Evolutionary conservation across 1,140 invertebrate genomes (phyloP).

Genomic region (Diabrotica virgifera): DNA sequence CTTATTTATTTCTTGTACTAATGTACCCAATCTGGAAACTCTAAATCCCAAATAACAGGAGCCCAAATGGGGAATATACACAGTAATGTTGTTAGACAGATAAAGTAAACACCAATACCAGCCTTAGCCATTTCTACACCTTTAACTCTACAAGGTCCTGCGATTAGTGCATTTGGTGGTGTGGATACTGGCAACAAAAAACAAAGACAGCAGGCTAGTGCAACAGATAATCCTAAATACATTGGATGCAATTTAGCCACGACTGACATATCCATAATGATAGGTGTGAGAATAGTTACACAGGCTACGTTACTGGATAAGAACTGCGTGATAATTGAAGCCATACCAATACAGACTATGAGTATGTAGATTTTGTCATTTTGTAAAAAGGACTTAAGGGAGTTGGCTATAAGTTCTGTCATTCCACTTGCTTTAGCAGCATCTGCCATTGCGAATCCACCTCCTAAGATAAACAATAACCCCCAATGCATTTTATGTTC

Average conservation of each 20-base stretch:
- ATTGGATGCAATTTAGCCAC: slow-evolving; percentile 69
- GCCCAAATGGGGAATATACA: slow-evolving; percentile 52
- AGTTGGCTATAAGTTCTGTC: slow-evolving; percentile 67
- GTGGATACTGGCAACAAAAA: slow-evolving; percentile 74
- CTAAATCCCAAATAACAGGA: slow-evolving; percentile 53
- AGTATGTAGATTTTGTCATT: slow-evolving; percentile 57
- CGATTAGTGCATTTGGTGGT: slow-evolving; percentile 91
- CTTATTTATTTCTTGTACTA: slow-evolving; percentile 3
- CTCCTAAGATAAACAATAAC: slow-evolving; percentile 67
- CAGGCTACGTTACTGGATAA: slow-evolving; percentile 77
- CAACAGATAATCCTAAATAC: slow-evolving; percentile 81
- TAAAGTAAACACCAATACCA: slow-evolving; percentile 45
- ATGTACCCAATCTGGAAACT: slow-evolving; percentile 53
- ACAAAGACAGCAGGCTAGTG: slow-evolving; percentile 74
- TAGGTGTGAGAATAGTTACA: slow-evolving; percentile 79
- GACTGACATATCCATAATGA: slow-evolving; percentile 66
- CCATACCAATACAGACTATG: slow-evolving; percentile 55
- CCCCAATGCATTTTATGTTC: slow-evolving; percentile 78
- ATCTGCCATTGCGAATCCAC: slow-evolving; percentile 82
- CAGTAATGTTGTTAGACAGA: slow-evolving; percentile 42
- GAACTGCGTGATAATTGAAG: slow-evolving; percentile 71
- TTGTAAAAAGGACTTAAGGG: slow-evolving; percentile 56
- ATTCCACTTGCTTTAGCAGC: slow-evolving; percentile 75
- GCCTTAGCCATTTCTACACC: slow-evolving; percentile 70
- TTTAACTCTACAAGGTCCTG: slow-evolving; percentile 72